phyloP scores from a whole-genome alignment of 1,140 invertebrate genomes.

The Drosophila novamexicana region DNA sequence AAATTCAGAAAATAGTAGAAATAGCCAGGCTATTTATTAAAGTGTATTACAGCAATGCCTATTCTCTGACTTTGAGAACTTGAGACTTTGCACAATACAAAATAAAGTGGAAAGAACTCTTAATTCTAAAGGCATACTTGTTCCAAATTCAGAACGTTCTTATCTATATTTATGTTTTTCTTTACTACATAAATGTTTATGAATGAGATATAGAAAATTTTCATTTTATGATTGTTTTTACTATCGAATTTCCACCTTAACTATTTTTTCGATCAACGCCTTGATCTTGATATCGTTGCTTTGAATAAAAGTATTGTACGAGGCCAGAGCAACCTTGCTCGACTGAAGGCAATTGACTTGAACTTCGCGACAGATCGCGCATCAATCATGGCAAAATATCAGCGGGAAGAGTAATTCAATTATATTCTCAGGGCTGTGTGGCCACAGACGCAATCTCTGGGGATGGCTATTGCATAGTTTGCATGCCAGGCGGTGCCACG shows the following conservation, averaged over 20 bases:
- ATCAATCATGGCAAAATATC: slow-evolving; percentile 44
- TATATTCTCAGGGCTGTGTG: slow-evolving; percentile 26
- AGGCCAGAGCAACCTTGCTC: slow-evolving; percentile 14
- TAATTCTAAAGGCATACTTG: too few relatives aligned
- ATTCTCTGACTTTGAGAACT: neutral
- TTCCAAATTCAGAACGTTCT: too few relatives aligned
- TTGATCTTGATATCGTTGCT: slow-evolving; percentile 4
- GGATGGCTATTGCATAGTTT: neutral
- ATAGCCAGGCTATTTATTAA: neutral
- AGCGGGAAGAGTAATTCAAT: slow-evolving; percentile 35
- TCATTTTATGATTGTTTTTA: too few relatives aligned
- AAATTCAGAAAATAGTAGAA: neutral
- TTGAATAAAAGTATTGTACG: neutral
- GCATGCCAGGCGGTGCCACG: neutral
- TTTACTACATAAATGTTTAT: too few relatives aligned
- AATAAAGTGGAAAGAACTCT: too few relatives aligned
- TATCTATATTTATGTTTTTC: too few relatives aligned
- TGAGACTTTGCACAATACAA: too few relatives aligned
- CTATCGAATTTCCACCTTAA: too few relatives aligned
- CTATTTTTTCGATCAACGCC: neutral
- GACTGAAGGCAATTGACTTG: slow-evolving; percentile 44
- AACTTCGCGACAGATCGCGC: slow-evolving; percentile 37
- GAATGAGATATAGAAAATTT: too few relatives aligned
- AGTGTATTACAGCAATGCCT: neutral
- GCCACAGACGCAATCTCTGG: slow-evolving; percentile 15